phyloP scores from a whole-genome alignment of 2,888 invertebrate species.

The Actias luna region DNA sequence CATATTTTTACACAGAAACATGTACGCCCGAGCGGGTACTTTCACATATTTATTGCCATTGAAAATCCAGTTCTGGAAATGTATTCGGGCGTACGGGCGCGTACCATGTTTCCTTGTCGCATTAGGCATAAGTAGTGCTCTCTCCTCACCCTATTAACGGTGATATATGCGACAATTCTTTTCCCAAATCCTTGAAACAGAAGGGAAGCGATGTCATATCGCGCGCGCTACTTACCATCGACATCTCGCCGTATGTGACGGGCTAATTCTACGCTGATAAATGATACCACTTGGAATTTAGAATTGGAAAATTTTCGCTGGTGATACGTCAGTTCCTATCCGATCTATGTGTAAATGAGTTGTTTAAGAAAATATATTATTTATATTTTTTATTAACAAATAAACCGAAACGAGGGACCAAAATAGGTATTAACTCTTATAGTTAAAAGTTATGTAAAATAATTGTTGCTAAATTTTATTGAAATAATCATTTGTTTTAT shows the following conservation, averaged over 20 bases:
- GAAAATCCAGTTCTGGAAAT: conserved; percentile 70
- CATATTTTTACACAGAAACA: conserved; percentile 42
- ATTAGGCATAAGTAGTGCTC: conserved; percentile 81
- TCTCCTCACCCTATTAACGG: conserved; percentile 80
- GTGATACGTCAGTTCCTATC: conserved; percentile 40
- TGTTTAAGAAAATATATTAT: not conserved
- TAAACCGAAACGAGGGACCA: not conserved
- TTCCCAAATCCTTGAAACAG: conserved; percentile 73
- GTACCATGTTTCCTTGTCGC: conserved; percentile 78
- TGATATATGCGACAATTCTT: conserved; percentile 81
- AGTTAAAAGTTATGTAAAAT: not conserved
- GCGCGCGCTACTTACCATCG: conserved; percentile 57
- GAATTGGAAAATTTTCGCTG: conserved; percentile 50
- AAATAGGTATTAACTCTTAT: not conserved
- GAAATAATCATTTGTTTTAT: not conserved
- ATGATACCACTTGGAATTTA: conserved; percentile 60
- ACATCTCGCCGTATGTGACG: conserved; percentile 48
- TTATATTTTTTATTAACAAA: not conserved
- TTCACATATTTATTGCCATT: conserved; percentile 73
- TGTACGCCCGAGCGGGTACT: conserved; percentile 28
- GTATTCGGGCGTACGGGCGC: conserved; percentile 65
- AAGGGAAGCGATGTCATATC: conserved; percentile 72
- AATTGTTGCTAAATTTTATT: not conserved
- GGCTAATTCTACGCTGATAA: conserved; percentile 73
- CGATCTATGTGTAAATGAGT: conserved; percentile 1